Evolutionary conservation across 1,140 invertebrate species (phyloP), one percentile per base, ranked within the genome.

Genomic region (Gonatopus flavifemur): DNA sequence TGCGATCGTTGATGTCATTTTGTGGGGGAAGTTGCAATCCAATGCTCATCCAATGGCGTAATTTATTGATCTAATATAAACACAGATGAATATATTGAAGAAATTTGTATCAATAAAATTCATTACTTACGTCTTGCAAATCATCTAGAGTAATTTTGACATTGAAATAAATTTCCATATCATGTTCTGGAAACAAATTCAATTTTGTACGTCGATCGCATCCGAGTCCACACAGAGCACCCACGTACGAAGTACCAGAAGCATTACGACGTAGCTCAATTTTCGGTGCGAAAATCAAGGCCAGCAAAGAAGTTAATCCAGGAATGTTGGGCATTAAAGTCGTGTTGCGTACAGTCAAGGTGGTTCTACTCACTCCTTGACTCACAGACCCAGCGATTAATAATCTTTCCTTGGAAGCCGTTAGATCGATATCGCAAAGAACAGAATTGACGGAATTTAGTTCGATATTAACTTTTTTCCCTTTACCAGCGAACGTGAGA

Each of bases 251-350:
- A 3, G 81, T 83, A n/a, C 77, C 73, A 10, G 77, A 62, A 0
- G 45, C 31, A 59, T 88, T 86, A 16, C 80, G 74, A 50, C 86
- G 81, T 2, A 95, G 64, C 78, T 95, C 90, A 64, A 89, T 84
- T 50, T 73, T 78, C 0, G 93, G 94, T 22, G 90, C 83, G 74
- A 97, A 97, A 0, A 96, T 76, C 19, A 97, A 66, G 2, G 83
- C 71, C 32, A 95, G 77, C 1, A 96, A 61, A 12, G 87, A 79
- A 2, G 86, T 84, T 7, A 97, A 78, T 0, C 93, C 93, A 20
- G 84, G 85, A 36, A 94, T 85, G 57, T 89, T 87, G 0, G 94
- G 94, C 89, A 97, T 88, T 0, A 96, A 61, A 0, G 91, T 94
- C 2, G 93, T 96, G 54, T 90, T 83, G 1, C 88, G 79, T 1